These are phyloP conservation scores for Eudasyphora cyanicolor DNA, from an alignment of 2,888 invertebrate genomes.

Conservation along the genomic window DNA sequence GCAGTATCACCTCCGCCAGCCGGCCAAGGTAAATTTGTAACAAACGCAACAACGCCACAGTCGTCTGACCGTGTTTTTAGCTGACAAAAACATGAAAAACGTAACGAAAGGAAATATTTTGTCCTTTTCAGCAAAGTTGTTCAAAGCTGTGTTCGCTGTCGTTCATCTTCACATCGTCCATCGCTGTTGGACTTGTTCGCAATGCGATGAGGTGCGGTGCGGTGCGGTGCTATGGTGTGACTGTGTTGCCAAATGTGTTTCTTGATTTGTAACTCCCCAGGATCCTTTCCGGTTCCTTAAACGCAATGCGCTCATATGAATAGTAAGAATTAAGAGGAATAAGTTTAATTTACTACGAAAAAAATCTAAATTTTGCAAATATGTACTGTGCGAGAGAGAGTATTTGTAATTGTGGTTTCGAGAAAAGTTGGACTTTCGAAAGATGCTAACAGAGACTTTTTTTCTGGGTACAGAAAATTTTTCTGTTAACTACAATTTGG, in stretches of 20 bases:
- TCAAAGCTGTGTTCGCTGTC: constrained; percentile 61
- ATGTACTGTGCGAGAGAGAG: too few species aligned
- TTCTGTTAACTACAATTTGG: too few species aligned
- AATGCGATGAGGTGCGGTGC: neutral
- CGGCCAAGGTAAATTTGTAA: neutral
- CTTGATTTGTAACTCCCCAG: constrained; percentile 63
- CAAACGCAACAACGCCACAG: constrained; percentile 27
- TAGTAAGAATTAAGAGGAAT: neutral
- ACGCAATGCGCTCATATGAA: constrained; percentile 1
- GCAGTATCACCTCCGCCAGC: too few species aligned
- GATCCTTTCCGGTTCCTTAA: constrained; percentile 58
- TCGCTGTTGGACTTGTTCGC: neutral
- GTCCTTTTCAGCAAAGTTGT: constrained; percentile 32
- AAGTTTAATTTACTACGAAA: too few species aligned
- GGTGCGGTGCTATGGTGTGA: neutral
- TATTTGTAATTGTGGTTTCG: too few species aligned
- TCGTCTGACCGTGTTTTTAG: constrained; percentile 55
- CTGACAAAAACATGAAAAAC: constrained; percentile 47
- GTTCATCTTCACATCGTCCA: too few species aligned
- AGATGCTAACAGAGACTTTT: too few species aligned
- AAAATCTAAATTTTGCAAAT: too few species aligned
- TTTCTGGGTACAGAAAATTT: too few species aligned
- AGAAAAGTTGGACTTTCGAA: too few species aligned
- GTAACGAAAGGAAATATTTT: constrained; percentile 53
- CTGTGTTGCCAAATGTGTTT: constrained; percentile 56